phyloP scores from a whole-genome alignment of 2,113 vertebrate species.

The Phainopepla nitens region DNA sequence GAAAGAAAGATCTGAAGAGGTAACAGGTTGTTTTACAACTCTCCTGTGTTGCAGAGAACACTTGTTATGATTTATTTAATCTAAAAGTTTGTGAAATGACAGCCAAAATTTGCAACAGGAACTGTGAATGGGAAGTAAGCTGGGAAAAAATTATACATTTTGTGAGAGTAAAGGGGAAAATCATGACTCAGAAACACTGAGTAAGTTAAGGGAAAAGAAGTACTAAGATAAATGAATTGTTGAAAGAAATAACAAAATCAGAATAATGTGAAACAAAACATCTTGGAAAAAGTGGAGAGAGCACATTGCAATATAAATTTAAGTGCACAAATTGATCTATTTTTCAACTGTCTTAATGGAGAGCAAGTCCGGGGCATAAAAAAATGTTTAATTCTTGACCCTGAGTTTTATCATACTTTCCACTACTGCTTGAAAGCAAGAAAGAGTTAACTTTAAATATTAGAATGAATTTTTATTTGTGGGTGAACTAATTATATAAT shows the following conservation, averaged over 20 bases:
- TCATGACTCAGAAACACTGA: neutral
- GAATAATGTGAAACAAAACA: neutral
- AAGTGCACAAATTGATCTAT: neutral
- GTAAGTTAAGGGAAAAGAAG: neutral
- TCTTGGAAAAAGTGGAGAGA: neutral
- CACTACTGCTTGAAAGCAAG: neutral
- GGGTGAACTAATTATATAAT: neutral
- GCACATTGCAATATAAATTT: neutral
- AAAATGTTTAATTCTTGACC: neutral
- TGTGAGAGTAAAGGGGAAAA: neutral
- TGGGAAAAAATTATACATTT: neutral
- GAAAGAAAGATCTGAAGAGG: slow-evolving; percentile 81
- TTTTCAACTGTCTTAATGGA: neutral
- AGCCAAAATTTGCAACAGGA: neutral
- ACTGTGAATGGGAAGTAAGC: neutral
- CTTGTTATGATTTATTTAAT: neutral
- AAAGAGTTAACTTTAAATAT: neutral
- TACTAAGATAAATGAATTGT: neutral
- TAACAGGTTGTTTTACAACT: slow-evolving; percentile 48
- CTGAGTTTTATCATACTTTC: neutral
- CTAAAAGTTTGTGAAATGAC: neutral
- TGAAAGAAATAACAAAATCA: neutral
- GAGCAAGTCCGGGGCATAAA: neutral
- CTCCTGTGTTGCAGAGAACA: neutral
- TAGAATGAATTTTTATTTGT: neutral